Percentiles rank a stretch among this genome's conserved stretches.
Evolutionary conservation across 2,888 invertebrate species (phyloP).

Genomic region (Odontocerum albicorne): DNA sequence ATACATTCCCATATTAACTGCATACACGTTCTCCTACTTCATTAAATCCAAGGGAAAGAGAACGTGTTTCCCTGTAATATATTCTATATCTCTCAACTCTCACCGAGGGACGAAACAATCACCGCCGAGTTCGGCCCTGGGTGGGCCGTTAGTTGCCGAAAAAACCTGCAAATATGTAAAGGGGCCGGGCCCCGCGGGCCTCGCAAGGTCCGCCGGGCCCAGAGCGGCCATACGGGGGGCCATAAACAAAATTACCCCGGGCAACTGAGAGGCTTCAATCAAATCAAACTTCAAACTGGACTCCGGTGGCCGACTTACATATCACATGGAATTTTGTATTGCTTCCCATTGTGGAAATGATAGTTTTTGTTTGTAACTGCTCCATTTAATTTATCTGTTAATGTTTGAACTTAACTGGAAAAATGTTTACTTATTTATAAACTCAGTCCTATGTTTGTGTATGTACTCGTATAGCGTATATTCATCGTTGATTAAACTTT

Average conservation of each 20-base stretch:
- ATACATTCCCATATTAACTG: no score
- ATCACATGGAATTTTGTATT: conserved; percentile 4
- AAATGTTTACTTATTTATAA: no score
- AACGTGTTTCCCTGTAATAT: neutral
- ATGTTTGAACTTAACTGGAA: no score
- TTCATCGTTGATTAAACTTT: no score
- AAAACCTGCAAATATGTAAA: conserved; percentile 32
- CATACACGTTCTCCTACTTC: no score
- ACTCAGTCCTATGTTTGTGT: no score
- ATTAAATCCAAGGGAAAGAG: no score
- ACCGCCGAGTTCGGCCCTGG: conserved; percentile 10
- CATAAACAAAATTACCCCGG: conserved; percentile 35
- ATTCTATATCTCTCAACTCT: conserved; percentile 5
- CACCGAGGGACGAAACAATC: no score
- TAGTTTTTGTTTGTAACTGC: no score
- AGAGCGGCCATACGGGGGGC: conserved; percentile 17
- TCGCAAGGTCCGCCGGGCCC: conserved; percentile 14
- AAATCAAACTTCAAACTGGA: conserved; percentile 26
- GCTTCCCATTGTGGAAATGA: no score
- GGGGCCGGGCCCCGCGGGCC: conserved; percentile 12
- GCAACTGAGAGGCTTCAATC: conserved; percentile 34
- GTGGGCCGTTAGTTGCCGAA: conserved; percentile 25
- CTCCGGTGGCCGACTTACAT: neutral
- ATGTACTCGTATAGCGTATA: no score
- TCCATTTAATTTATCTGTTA: no score